Evolutionary conservation across 2,888 invertebrate species (phyloP), one percentile per base, ranked within the genome.

Genomic region (Euproctis similis): DNA sequence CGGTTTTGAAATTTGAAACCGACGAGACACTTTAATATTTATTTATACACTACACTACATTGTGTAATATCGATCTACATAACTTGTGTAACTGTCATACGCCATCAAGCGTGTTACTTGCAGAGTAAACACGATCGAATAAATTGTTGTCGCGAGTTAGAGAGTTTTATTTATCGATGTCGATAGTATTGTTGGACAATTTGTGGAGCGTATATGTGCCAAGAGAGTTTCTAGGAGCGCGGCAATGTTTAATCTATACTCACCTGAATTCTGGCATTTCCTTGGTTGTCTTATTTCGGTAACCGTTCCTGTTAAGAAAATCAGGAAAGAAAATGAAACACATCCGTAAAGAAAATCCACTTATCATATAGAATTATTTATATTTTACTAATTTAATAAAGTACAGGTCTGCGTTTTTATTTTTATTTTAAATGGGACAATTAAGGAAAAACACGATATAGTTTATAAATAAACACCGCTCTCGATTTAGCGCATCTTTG

Each of bases 191-290:
- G 53, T 46, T 40, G 53, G 50, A 53, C 52, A 46, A 31, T 44
- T 39, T 33, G 41, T 50, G 49, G 43, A 42, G 38, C 39, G 53
- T 46, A 40, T 44, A 50, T 56, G 56, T 56, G 56, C 56, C 56
- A 56, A 56, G 53, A 41, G 52, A 39, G 41, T 23, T 36, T 30
- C 10, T 10, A 31, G 33, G 36, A 37, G 35, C 46, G 32, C 40
- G 26, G 41, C 32, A 19, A 19, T 27, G 34, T 31, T 32, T 39
- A 36, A 36, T 36, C 35, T 49, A 39, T 30, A 44, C 24, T 26
- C 28, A 23, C 36, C n/a, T n/a, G n/a, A n/a, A n/a, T n/a, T n/a
- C n/a, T n/a, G n/a, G n/a, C n/a, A n/a, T n/a, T n/a, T n/a, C n/a
- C n/a, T n/a, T n/a, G n/a, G n/a, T n/a, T n/a, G n/a, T n/a, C n/a